These are phyloP conservation scores for Apodemus sylvaticus DNA, from an alignment of 2,113 vertebrate genomes.

Conservation along the genomic window DNA sequence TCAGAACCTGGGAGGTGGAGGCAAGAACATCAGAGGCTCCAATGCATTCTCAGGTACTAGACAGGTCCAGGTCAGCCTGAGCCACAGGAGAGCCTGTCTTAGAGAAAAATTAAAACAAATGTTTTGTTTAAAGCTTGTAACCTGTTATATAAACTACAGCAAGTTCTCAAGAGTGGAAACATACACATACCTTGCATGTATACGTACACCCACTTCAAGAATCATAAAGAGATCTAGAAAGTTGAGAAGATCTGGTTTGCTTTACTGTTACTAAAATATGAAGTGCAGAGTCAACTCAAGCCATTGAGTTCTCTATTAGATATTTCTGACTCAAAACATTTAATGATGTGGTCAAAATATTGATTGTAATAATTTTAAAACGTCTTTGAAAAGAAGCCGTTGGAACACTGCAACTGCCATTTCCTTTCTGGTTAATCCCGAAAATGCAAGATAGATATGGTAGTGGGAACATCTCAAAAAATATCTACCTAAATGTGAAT, in stretches of 20 bases:
- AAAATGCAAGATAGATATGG: slow-evolving; percentile 36
- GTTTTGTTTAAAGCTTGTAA: slow-evolving; percentile 16
- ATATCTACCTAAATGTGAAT: background rate
- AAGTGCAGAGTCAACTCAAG: background rate
- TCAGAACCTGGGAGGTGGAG: background rate
- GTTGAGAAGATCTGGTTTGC: background rate
- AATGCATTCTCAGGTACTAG: background rate
- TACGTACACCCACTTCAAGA: background rate
- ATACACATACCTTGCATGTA: background rate
- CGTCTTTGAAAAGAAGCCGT: slow-evolving; percentile 4
- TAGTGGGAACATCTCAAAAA: background rate
- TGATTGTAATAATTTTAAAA: background rate
- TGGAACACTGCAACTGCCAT: background rate
- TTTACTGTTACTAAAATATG: slow-evolving; percentile 24
- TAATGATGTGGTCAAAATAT: slow-evolving; percentile 20
- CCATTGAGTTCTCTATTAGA: background rate
- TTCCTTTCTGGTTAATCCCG: background rate
- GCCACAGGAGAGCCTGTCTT: background rate
- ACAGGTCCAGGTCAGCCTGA: background rate
- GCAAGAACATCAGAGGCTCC: background rate
- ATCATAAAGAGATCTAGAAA: background rate
- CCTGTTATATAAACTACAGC: background rate
- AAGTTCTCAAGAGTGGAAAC: background rate
- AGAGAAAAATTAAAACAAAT: background rate
- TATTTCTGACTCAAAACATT: slow-evolving; percentile 1